phyloP scores from a whole-genome alignment of 23 tunicate species.

The Clavelina lepadiformis region DNA sequence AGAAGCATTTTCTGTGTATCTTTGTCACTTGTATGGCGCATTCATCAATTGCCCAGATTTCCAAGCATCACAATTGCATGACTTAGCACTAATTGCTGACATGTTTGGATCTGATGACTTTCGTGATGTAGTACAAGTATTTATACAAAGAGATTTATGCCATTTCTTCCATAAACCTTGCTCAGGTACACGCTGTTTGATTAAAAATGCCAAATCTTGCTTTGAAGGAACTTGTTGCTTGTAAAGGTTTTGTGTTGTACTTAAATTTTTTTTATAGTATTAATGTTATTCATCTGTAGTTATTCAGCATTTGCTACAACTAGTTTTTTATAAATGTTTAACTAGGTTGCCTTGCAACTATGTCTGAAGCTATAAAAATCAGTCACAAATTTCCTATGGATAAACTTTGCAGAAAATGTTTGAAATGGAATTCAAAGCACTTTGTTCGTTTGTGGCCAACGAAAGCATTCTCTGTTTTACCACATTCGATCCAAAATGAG shows the following conservation, averaged over 20 bases:
- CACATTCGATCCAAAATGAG: background rate
- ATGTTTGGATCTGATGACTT: constrained; percentile 13
- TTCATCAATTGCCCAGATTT: background rate
- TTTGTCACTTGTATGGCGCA: constrained; percentile 18
- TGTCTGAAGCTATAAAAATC: background rate
- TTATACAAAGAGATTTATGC: constrained; percentile 20
- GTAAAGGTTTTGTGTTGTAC: too few species aligned
- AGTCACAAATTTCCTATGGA: constrained; percentile 2
- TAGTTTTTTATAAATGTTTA: too few species aligned
- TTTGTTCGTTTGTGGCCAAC: constrained; percentile 21
- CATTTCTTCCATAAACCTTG: constrained; percentile 50
- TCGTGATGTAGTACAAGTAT: constrained; percentile 8
- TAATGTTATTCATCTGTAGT: too few species aligned
- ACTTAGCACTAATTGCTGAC: constrained; percentile 11
- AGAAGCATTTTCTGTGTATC: constrained; percentile 1
- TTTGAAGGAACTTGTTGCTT: too few species aligned
- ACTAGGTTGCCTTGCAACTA: constrained; percentile 13
- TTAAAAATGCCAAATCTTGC: too few species aligned
- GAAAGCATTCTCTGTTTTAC: constrained; percentile 11
- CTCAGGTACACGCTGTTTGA: constrained; percentile 11
- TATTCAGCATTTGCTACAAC: too few species aligned
- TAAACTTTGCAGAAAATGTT: constrained; percentile 7
- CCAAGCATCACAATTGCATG: background rate
- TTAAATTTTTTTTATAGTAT: too few species aligned
- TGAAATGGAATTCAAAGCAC: constrained; percentile 28